Base-by-base conservation (phyloP, 2,113 vertebrate species). In the Nicator chloris region DNA sequence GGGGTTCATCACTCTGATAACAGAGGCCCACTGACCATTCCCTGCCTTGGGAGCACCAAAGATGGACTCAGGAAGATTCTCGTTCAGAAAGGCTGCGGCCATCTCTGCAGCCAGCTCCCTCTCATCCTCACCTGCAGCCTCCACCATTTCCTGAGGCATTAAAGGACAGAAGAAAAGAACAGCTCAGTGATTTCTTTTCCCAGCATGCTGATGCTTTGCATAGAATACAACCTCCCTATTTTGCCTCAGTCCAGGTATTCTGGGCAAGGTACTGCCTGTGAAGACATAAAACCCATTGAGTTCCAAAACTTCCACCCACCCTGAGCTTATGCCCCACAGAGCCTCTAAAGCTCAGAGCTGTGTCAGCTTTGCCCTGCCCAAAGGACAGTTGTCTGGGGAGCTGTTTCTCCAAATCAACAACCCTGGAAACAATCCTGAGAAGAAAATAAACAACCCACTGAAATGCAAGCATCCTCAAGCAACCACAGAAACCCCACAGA, bases 11-110 rank as follows among this genome's bases (percentile, higher is more conserved):
- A 99, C 98, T 35, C 99, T 98, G 79, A 99, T 99, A 50, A 99
- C 98, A 33, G 99, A 99, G 9, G 99, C 99, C 99, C 99, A 99
- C 96, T 99, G 99, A 5, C 99, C 99, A 7, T 98, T 98, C 33
- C 99, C 99, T 10, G 99, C 99, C 96, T 99, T 99, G 11, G 99
- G 99, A 9, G 99, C 98, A 24, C 99, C 99, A 19, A 99, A 99
- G 92, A 99, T 99, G 50, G 99, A 99, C 90, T 99, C 99, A 0
- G 99, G 99, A 33, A 99, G 98, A 82, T 99, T 99, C 96, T 99
- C 99, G 0, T 99, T 99, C 56, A 99, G 98, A 93, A 99, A 99
- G 5, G 99, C 99, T 9, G 99, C 99, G 3, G 99, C 99, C 99
- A 99, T 99, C 97, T 99, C 99, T 11, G 99, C 99, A 20, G 99